phyloP scores from a whole-genome alignment of 2,113 vertebrate species.

The Caretta caretta region DNA sequence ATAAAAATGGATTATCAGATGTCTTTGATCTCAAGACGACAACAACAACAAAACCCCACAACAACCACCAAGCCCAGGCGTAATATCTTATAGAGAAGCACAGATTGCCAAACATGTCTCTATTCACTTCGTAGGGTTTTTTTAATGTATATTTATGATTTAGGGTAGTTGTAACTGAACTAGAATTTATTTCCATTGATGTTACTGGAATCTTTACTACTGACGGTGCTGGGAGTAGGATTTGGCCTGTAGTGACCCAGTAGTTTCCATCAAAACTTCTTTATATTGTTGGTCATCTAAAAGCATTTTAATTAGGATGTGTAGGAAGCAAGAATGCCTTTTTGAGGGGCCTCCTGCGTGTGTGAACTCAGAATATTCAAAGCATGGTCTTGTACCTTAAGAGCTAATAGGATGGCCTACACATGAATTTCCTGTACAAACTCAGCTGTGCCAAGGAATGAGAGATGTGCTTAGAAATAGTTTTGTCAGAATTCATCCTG shows the following conservation, averaged over 20 bases:
- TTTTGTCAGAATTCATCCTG: neutral
- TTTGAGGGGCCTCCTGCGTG: neutral
- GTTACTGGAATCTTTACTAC: neutral
- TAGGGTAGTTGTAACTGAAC: no score
- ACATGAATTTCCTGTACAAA: neutral
- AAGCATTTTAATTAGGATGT: slow-evolving; percentile 24
- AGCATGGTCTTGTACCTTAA: neutral
- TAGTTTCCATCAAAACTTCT: neutral
- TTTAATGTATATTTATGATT: neutral
- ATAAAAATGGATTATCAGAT: neutral
- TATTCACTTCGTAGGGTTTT: neutral
- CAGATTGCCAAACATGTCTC: neutral
- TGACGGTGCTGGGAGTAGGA: neutral
- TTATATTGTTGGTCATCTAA: neutral
- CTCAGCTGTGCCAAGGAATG: neutral
- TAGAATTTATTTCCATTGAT: neutral
- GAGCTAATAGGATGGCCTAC: neutral
- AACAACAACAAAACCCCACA: no score
- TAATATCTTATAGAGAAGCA: neutral
- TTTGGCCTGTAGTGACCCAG: neutral
- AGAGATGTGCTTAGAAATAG: neutral
- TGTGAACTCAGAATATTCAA: neutral
- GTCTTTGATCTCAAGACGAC: neutral
- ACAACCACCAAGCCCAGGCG: neutral
- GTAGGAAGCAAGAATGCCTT: neutral